Evolutionary conservation across 1,140 invertebrate species (phyloP), one percentile per base, ranked within the genome.

Genomic region (Eubasilissa regina): DNA sequence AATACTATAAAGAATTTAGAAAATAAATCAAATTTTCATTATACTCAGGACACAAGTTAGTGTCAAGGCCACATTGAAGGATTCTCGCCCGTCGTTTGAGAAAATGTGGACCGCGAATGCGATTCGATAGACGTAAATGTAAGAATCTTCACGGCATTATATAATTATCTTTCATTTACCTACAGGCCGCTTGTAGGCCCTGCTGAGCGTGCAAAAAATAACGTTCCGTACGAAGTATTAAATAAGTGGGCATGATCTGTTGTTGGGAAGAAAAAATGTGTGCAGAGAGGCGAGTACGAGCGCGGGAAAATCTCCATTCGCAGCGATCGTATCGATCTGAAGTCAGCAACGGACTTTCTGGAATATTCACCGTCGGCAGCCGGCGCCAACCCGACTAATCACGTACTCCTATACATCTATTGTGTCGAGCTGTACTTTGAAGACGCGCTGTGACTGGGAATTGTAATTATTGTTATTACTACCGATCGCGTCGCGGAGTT

Each of bases 331-430:
- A 64, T 64, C 60, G 60, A 64, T 64, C 35, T 43, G 60, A 62
- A 62, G 58, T 64, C 35, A n/a, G 25, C 25, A 21, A 25, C 60
- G 60, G 60, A 12, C 60, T 13, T n/a, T 64, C 9, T 11, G 60
- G 25, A 43, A 43, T 64, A 64, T n/a, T 64, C 35, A n/a, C 66
- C 43, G 66, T 44, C 66, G 43, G 19, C 15, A 0, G 6, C 15
- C 66, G 66, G 43, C 66, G 66, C 66, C 60, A 64, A 64, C 13
- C 21, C 60, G 66, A 48, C 66, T 17, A 70, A 70, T 17, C 66
- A 70, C 66, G 66, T 47, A 47, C 66, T 7, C 1, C 45, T 45
- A 43, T 13, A 48, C 43, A 21, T 48, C n/a, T 17, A 70, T 70
- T 70, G 62, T 48, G 66, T 35, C 66, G 15, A 47, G n/a, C 13